phyloP scores from a whole-genome alignment of 2,888 invertebrate genomes.

The Pristionchus maxplancki region DNA sequence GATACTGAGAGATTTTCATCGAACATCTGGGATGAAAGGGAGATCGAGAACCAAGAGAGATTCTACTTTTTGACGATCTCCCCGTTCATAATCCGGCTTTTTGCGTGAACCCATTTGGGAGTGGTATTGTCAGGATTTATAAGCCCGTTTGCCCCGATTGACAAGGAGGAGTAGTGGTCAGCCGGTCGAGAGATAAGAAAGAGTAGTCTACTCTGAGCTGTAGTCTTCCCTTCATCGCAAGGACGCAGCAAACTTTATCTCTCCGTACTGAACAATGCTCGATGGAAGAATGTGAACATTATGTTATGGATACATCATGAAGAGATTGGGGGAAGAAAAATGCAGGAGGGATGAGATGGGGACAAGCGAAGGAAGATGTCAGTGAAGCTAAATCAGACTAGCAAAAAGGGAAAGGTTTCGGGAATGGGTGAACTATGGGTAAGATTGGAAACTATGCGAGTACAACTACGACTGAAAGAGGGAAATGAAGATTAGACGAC shows the following conservation, averaged over 20 bases:
- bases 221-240: background rate
- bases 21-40: background rate
- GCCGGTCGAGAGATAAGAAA: background rate
- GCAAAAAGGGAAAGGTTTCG: too few relatives aligned
- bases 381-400: too few relatives aligned
- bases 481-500: background rate
- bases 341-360: background rate
- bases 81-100: too few relatives aligned
- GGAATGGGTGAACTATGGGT: background rate
- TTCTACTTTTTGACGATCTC: too few relatives aligned
- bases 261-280: background rate
- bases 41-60: background rate
- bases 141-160: background rate
- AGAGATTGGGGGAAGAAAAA: background rate
- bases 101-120: background rate
- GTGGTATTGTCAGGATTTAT: background rate
- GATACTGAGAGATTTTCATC: background rate
- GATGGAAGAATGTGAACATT: background rate
- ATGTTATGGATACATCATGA: background rate
- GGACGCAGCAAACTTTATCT: background rate
- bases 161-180: background rate
- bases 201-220: constrained; percentile 12
- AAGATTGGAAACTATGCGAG: background rate
- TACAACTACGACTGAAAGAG: too few relatives aligned
- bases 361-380: too few relatives aligned